phyloP scores from a whole-genome alignment of 2,888 invertebrate species.

The Theodoxus fluviatilis region DNA sequence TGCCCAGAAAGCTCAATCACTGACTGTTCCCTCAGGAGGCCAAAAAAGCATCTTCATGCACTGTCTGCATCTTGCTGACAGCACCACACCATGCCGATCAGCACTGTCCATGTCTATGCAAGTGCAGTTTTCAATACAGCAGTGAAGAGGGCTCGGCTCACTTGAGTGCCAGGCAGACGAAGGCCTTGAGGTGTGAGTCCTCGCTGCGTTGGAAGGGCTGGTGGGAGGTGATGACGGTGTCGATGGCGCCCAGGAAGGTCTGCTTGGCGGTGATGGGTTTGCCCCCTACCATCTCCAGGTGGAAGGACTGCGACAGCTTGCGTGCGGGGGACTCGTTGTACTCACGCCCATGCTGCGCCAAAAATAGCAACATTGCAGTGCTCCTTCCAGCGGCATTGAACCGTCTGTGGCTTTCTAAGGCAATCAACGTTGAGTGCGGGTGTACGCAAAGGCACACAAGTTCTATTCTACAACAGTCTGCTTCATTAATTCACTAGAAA shows the following conservation, averaged over 20 bases:
- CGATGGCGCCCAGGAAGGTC: constrained; percentile 88
- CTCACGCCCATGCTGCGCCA: constrained; percentile 83
- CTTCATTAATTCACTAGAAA: no score
- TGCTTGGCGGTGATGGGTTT: constrained; percentile 86
- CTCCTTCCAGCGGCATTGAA: no score
- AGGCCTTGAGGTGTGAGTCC: constrained; percentile 98
- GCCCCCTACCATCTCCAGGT: constrained; percentile 89
- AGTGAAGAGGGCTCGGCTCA: constrained; percentile 68
- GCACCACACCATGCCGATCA: no score
- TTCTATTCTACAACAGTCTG: no score
- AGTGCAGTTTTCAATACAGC: neutral
- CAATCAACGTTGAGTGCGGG: no score
- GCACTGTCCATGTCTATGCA: no score
- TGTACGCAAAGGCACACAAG: no score
- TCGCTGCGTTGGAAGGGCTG: constrained; percentile 89
- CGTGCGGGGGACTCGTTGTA: constrained; percentile 95
- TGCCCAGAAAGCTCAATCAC: no score
- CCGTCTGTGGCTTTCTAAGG: no score
- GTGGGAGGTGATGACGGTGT: constrained; percentile 90
- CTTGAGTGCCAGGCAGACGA: constrained; percentile 95
- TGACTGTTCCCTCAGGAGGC: no score
- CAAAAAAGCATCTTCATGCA: neutral
- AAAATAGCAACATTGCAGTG: no score
- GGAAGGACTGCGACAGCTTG: constrained; percentile 92
- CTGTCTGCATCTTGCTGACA: neutral